Evolutionary conservation across 2,797 vertebrate genomes (phyloP).

Genomic region (Tarsius wallacei): DNA sequence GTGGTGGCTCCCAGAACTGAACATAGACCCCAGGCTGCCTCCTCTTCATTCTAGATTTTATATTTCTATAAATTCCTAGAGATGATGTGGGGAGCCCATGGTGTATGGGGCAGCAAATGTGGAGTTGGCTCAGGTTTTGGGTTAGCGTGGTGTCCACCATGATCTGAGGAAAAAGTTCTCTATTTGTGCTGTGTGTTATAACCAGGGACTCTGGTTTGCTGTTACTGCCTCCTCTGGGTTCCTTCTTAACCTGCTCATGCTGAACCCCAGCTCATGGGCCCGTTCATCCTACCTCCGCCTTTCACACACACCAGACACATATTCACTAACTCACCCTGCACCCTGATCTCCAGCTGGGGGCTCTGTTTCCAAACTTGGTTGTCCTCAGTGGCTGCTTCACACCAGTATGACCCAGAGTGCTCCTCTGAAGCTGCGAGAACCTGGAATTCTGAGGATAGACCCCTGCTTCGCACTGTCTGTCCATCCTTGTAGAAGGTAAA

Average conservation of each 20-base stretch:
- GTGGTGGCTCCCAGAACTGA: not conserved
- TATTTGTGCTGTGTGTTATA: not conserved
- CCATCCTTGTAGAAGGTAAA: constrained; percentile 83
- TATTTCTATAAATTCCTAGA: not conserved
- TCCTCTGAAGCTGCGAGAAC: not conserved
- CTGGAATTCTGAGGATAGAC: constrained; percentile 67
- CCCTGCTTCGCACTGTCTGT: not conserved
- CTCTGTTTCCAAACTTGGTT: constrained; percentile 77
- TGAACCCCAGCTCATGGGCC: not conserved
- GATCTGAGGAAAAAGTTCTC: not conserved
- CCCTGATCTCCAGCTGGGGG: constrained; percentile 62
- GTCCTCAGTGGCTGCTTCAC: constrained; percentile 72
- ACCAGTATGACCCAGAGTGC: constrained; percentile 83
- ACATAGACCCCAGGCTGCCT: not conserved
- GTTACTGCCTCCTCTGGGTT: not conserved
- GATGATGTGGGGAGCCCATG: not conserved
- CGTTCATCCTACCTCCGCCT: not conserved
- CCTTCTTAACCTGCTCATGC: not conserved
- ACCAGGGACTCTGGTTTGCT: not conserved
- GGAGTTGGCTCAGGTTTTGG: not conserved
- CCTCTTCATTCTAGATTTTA: not conserved
- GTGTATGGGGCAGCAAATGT: not conserved
- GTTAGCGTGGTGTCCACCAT: fast-evolving
- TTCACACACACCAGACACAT: not conserved
- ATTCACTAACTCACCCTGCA: constrained; percentile 70